Evolutionary conservation across 1,140 invertebrate species (phyloP), one percentile per base, ranked within the genome.

Genomic region (Pseudomyrmex flavicornis): DNA sequence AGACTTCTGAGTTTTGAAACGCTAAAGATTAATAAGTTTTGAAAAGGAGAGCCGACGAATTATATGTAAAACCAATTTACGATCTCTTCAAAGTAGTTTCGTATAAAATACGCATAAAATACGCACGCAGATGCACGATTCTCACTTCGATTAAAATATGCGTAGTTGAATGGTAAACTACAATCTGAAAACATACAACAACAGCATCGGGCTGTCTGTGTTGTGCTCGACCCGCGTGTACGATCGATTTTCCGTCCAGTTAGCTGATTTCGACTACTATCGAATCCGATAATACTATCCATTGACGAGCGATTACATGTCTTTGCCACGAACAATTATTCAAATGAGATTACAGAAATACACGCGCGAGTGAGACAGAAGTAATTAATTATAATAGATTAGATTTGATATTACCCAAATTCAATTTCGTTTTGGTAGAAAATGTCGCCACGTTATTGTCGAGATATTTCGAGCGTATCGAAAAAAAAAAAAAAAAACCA

Each of bases 261-360:
- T 58, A 80, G 66, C 76, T 76, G 61, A 76, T 76, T 76, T 76
- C 74, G 59, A 75, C 73, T 75, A n/a, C 20, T 46, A 46, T 63
- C 46, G 46, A 66, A 76, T 66, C 61, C 61, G 48, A 76, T 76
- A 76, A 76, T 76, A 22, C 74, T 65, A 54, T 44, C 46, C 15
- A 66, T 54, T 76, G 74, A 54, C 61, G 61, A 65, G 74, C 74
- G 61, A 76, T 76, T 76, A 76, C 59, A 26, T 63, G 22, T 76
- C 74, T 76, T 76, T 54, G 46, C 74, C 61, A 20, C 26, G 12
- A 48, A 62, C 61, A 66, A 76, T 66, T 76, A 76, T 76, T 76
- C 22, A 35, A 76, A 76, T 65, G n/a, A 50, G 63, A 76, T 66
- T 17, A 17, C 15, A 9, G 59, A 66, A 76, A 20, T 17, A 22